These are phyloP conservation scores for Microdon myrmicae DNA, from an alignment of 2,888 invertebrate genomes.

Conservation along the genomic window DNA sequence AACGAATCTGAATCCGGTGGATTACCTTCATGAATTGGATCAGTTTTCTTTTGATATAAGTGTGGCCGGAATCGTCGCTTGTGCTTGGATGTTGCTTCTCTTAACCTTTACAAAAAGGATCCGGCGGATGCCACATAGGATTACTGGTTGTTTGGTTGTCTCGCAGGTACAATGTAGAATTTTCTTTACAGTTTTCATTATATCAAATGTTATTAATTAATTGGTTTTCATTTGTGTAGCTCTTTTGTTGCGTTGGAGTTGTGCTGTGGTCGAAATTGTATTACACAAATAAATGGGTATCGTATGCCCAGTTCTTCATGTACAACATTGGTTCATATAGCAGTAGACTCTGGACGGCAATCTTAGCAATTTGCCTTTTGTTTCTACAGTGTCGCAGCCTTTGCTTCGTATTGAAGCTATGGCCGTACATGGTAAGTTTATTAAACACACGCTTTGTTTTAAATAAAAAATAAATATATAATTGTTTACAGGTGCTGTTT, in stretches of 20 bases:
- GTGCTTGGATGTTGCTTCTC: conserved; percentile 81
- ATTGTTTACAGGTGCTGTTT: conserved; percentile 67
- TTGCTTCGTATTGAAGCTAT: conserved; percentile 81
- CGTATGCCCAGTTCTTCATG: conserved; percentile 79
- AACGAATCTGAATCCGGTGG: conserved; percentile 74
- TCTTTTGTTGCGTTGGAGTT: conserved; percentile 77
- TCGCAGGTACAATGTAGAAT: conserved; percentile 75
- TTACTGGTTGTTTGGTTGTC: conserved; percentile 80
- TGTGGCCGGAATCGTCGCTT: conserved; percentile 79
- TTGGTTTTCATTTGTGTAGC: conserved; percentile 65
- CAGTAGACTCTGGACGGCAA: conserved; percentile 85
- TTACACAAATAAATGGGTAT: conserved; percentile 71
- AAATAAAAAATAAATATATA: background rate
- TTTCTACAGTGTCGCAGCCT: conserved; percentile 86
- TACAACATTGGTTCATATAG: conserved; percentile 83
- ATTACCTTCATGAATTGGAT: conserved; percentile 81
- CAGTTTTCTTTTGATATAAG: conserved; percentile 86
- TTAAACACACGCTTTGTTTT: conserved; percentile 67
- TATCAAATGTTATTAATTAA: background rate
- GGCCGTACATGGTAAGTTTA: conserved; percentile 73
- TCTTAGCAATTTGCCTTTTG: conserved; percentile 82
- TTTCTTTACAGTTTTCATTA: background rate
- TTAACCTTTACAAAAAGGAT: conserved; percentile 80
- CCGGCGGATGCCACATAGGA: conserved; percentile 81
- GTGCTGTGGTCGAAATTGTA: conserved; percentile 77